Conservation (phyloP, 2,113 vertebrate genomes). For the Erythrolamprus reginae region DNA sequence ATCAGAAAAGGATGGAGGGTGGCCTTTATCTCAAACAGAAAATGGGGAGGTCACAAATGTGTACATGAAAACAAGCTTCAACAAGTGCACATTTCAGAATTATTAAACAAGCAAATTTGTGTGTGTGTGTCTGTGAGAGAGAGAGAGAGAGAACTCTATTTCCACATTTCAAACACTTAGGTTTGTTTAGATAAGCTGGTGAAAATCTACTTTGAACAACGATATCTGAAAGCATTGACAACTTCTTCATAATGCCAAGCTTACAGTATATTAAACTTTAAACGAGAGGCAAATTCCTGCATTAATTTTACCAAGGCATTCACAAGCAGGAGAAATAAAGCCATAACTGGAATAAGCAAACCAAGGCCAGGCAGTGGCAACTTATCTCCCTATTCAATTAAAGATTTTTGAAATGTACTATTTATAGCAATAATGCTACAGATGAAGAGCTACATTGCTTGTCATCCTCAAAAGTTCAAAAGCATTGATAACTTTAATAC, state of each 20-base stretch:
- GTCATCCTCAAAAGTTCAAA: constrained; percentile 33
- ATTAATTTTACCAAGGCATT: constrained; percentile 59
- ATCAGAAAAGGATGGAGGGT: background rate
- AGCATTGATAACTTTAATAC: constrained; percentile 39
- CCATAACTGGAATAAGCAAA: constrained; percentile 49
- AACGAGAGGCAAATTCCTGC: constrained; percentile 52
- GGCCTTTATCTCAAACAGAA: background rate
- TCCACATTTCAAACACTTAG: constrained; percentile 37
- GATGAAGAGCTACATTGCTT: constrained; percentile 28
- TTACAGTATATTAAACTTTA: constrained; percentile 68
- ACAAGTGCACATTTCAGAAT: constrained; percentile 27
- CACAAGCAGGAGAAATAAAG: constrained; percentile 56
- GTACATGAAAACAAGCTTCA: background rate
- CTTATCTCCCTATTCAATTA: constrained; percentile 35
- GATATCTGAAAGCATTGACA: constrained; percentile 57
- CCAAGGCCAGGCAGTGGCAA: constrained; percentile 38
- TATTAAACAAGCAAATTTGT: constrained; percentile 52
- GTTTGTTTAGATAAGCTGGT: constrained; percentile 61
- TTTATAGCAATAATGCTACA: constrained; percentile 25
- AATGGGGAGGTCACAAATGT: background rate
- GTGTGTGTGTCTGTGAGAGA: background rate
- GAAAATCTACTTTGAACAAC: constrained; percentile 60
- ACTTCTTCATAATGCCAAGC: constrained; percentile 57
- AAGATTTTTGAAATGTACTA: constrained; percentile 39
- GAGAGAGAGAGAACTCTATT: constrained; percentile 23